These are phyloP conservation scores for Drosophila neutralis DNA, from an alignment of 2,888 invertebrate genomes.

Conservation along the genomic window DNA sequence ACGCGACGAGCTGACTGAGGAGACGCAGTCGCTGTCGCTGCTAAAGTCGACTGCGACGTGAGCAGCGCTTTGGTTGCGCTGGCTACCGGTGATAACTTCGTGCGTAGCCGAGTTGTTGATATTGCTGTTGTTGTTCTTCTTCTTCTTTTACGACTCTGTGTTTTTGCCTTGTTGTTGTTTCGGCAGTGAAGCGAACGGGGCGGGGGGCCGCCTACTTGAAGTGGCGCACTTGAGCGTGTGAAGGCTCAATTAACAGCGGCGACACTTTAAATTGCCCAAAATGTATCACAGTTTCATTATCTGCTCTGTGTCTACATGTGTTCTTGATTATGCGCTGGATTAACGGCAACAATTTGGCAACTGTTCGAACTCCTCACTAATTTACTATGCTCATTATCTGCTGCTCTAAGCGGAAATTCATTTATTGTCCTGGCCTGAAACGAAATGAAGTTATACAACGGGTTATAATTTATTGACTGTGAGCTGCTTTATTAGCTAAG, in stretches of 20 bases:
- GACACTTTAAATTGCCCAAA: conserved; percentile 40
- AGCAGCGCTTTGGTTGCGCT: conserved; percentile 17
- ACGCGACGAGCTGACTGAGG: conserved; percentile 15
- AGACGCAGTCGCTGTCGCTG: conserved; percentile 16
- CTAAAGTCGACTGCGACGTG: conserved; percentile 23
- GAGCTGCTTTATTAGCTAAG: conserved; percentile 40
- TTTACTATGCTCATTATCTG: conserved; percentile 38
- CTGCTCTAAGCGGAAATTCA: conserved; percentile 17
- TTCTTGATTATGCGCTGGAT: conserved; percentile 16
- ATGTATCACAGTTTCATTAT: conserved; percentile 74
- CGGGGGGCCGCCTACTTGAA: conserved; percentile 39
- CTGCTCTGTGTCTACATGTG: conserved; percentile 46
- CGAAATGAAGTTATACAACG: conserved; percentile 32
- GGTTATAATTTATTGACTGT: conserved; percentile 35
- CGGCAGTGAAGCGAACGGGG: conserved; percentile 34
- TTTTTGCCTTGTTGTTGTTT: conserved; percentile 13
- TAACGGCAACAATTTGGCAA: conserved; percentile 47
- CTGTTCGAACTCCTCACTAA: conserved; percentile 30
- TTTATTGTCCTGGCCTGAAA: conserved; percentile 49
- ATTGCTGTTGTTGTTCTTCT: conserved; percentile 18
- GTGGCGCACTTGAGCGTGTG: conserved; percentile 72
- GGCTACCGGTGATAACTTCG: conserved; percentile 41
- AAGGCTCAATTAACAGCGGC: conserved; percentile 72
- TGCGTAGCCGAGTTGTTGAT: conserved; percentile 19
- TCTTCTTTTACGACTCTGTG: conserved; percentile 17